phyloP scores from a whole-genome alignment of 2,888 invertebrate species.

The Agrilus biguttatus region DNA sequence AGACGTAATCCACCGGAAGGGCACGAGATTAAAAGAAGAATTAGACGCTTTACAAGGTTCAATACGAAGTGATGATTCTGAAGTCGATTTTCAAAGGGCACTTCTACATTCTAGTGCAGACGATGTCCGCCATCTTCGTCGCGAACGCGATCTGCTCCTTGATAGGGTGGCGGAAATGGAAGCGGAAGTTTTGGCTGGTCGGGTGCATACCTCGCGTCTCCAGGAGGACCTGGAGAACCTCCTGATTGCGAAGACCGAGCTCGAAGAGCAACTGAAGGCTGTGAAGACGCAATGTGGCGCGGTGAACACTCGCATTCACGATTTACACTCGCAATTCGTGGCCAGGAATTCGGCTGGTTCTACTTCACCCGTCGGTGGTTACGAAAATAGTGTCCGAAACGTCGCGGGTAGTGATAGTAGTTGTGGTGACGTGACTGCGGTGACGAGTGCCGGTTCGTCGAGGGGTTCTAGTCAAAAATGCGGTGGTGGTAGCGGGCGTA shows the following conservation, averaged over 20 bases:
- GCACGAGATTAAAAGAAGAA: slow-evolving; percentile 44
- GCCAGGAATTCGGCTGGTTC: slow-evolving; percentile 29
- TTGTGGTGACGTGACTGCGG: slow-evolving; percentile 13
- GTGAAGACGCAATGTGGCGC: slow-evolving; percentile 42
- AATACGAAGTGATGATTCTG: slow-evolving; percentile 20
- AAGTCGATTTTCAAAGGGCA: slow-evolving; percentile 23
- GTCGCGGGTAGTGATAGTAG: slow-evolving; percentile 8
- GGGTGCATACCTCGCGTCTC: slow-evolving; percentile 49
- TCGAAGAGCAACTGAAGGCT: slow-evolving; percentile 44
- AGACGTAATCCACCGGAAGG: slow-evolving; percentile 73
- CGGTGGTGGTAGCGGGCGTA: background rate
- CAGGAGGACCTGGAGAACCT: slow-evolving; percentile 48
- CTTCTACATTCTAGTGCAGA: slow-evolving; percentile 30
- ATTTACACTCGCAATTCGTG: slow-evolving; percentile 36
- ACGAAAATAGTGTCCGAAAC: slow-evolving; percentile 6
- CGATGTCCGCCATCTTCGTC: slow-evolving; percentile 47
- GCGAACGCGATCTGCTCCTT: slow-evolving; percentile 61
- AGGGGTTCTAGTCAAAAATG: slow-evolving; percentile 20
- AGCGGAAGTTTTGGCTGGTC: slow-evolving; percentile 52
- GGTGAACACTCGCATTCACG: slow-evolving; percentile 41
- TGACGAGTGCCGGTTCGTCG: slow-evolving; percentile 4
- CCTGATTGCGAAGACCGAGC: slow-evolving; percentile 39
- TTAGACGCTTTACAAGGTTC: slow-evolving; percentile 45
- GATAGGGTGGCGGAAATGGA: slow-evolving; percentile 65
- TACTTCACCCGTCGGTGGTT: slow-evolving; percentile 19